Conservation (phyloP, 2,113 vertebrate species). For the Poecilia latipinna region DNA sequence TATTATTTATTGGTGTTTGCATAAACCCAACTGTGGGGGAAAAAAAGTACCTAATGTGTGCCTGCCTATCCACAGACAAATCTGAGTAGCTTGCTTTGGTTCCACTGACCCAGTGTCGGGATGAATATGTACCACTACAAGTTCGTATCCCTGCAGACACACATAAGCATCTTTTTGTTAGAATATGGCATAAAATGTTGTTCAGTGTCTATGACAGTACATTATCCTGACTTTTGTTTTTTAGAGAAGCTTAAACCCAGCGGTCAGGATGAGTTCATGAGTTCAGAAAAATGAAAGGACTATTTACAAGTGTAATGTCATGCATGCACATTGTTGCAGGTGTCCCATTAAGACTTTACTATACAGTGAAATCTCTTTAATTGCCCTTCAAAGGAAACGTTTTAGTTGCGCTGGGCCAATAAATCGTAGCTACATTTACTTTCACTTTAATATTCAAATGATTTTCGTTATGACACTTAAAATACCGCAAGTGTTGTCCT, state of each 20-base stretch:
- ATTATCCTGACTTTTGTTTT: not conserved
- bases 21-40: no score
- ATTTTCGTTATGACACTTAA: not conserved
- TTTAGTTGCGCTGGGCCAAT: not conserved
- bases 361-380: conserved; percentile 2
- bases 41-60: not conserved
- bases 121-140: not conserved
- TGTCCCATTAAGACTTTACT: not conserved
- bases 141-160: not conserved
- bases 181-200: not conserved
- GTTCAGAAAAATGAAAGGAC: not conserved
- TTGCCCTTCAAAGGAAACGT: not conserved
- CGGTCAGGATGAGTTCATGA: not conserved
- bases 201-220: not conserved
- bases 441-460: not conserved
- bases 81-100: no score
- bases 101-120: not conserved
- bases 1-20: no score
- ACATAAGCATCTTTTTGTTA: not conserved
- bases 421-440: not conserved
- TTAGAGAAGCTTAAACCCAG: conserved; percentile 16
- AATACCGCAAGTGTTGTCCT: conserved; percentile 35
- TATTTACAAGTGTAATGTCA: conserved; percentile 13
- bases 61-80: not conserved
- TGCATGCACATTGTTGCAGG: conserved; percentile 1